Percentiles rank a stretch among this genome's conserved stretches.
These are phyloP conservation scores for Idris sp. DNA, from an alignment of 1,140 invertebrate species.

Conservation along the genomic window DNA sequence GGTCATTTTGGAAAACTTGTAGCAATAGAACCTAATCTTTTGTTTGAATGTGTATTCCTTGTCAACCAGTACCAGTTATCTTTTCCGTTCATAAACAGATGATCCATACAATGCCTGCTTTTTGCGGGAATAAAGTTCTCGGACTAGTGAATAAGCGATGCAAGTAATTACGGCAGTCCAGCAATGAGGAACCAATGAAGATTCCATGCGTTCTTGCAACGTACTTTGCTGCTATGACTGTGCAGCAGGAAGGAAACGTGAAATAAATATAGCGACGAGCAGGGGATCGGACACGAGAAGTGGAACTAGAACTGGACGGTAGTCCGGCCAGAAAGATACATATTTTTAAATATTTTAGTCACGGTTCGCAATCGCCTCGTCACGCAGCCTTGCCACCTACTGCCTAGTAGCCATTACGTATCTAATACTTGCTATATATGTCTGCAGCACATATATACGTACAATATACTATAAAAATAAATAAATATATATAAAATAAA, in stretches of 20 bases:
- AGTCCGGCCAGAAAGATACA: constrained; percentile 79
- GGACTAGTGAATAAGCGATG: constrained; percentile 45
- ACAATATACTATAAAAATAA: constrained; percentile 8
- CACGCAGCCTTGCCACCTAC: constrained; percentile 79
- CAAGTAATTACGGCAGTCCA: constrained; percentile 60
- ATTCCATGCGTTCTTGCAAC: constrained; percentile 61
- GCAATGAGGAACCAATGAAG: constrained; percentile 64
- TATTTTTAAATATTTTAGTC: constrained; percentile 80
- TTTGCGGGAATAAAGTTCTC: constrained; percentile 10
- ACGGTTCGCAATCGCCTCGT: constrained; percentile 78
- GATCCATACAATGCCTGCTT: constrained; percentile 29
- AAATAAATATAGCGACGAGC: constrained; percentile 77
- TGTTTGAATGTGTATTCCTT: no score
- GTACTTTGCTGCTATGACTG: constrained; percentile 57
- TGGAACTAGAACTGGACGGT: constrained; percentile 78
- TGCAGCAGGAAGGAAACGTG: constrained; percentile 77
- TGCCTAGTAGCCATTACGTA: constrained; percentile 76
- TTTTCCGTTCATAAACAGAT: constrained; percentile 29
- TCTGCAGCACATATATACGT: constrained; percentile 19
- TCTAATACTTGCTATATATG: constrained; percentile 66
- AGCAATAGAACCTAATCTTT: no score
- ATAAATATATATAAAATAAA: neutral
- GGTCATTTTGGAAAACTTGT: no score
- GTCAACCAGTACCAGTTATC: neutral
- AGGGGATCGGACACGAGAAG: constrained; percentile 64